These are phyloP conservation scores for Mizuhopecten yessoensis DNA, from an alignment of 1,140 invertebrate species.

Conservation along the genomic window DNA sequence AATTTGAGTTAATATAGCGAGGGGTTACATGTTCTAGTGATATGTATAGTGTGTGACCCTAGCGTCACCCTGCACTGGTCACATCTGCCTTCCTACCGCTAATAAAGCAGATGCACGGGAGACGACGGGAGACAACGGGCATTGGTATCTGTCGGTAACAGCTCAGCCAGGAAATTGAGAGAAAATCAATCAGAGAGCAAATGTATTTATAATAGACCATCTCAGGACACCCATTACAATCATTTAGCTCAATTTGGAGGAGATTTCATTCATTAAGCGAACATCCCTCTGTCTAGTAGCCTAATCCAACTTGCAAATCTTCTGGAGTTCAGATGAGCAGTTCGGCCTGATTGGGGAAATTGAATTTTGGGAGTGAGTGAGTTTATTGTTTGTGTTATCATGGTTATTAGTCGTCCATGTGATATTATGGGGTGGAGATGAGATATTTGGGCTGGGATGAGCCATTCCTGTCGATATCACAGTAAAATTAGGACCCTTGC, in stretches of 20 bases:
- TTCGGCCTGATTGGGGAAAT: conserved; percentile 7
- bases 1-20: conserved; percentile 1
- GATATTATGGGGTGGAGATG: conserved; percentile 20
- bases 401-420: neutral
- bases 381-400: conserved; percentile 39
- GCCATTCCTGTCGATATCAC: neutral
- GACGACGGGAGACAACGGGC: too few species aligned
- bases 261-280: conserved; percentile 29
- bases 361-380: conserved; percentile 16
- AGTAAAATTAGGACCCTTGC: conserved; percentile 25
- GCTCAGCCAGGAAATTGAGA: conserved; percentile 13
- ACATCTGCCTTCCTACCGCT: neutral
- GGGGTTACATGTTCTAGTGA: neutral
- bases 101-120: neutral
- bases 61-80: neutral
- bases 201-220: conserved; percentile 36
- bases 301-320: conserved; percentile 19
- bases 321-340: neutral
- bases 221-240: neutral
- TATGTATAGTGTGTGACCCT: neutral
- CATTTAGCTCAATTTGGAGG: conserved; percentile 34
- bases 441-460: neutral
- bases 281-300: neutral
- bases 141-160: neutral
- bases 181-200: conserved; percentile 13